phyloP scores from a whole-genome alignment of 2,888 invertebrate genomes.

The Parthenolecanium corni region DNA sequence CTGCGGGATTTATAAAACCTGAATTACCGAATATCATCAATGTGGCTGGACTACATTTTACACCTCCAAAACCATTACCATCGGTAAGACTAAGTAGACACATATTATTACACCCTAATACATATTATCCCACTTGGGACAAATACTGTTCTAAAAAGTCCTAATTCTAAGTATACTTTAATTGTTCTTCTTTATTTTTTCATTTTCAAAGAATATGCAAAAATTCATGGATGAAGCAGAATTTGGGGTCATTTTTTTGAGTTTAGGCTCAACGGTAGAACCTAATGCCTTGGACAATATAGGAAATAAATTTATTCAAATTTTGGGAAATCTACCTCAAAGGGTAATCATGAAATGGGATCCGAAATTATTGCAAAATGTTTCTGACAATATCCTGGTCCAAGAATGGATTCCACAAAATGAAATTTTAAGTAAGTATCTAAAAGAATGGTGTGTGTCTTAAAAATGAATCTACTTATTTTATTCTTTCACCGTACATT shows the following conservation, averaged over 20 bases:
- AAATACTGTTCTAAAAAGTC: too few species aligned
- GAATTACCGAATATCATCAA: conserved; percentile 15
- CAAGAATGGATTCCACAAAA: conserved; percentile 29
- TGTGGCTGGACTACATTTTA: conserved; percentile 27
- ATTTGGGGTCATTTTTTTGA: conserved; percentile 25
- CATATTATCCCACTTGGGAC: too few species aligned
- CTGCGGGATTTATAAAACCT: conserved; percentile 13
- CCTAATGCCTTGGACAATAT: background rate
- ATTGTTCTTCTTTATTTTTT: too few species aligned
- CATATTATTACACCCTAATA: too few species aligned
- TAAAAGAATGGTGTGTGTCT: too few species aligned
- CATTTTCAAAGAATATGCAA: conserved; percentile 1
- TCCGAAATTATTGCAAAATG: conserved; percentile 5
- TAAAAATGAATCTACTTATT: too few species aligned
- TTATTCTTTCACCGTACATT: too few species aligned
- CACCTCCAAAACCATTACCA: conserved; percentile 23
- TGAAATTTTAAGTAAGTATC: too few species aligned
- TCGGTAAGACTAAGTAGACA: background rate
- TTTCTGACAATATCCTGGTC: conserved; percentile 23
- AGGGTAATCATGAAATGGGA: conserved; percentile 29
- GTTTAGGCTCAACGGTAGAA: conserved; percentile 21
- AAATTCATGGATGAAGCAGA: conserved; percentile 17
- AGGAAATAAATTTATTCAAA: background rate
- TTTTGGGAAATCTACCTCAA: conserved; percentile 21
- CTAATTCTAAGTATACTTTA: too few species aligned